These are phyloP conservation scores for Cheirogaleus major DNA, from an alignment of 2,797 vertebrate genomes.

Conservation along the genomic window DNA sequence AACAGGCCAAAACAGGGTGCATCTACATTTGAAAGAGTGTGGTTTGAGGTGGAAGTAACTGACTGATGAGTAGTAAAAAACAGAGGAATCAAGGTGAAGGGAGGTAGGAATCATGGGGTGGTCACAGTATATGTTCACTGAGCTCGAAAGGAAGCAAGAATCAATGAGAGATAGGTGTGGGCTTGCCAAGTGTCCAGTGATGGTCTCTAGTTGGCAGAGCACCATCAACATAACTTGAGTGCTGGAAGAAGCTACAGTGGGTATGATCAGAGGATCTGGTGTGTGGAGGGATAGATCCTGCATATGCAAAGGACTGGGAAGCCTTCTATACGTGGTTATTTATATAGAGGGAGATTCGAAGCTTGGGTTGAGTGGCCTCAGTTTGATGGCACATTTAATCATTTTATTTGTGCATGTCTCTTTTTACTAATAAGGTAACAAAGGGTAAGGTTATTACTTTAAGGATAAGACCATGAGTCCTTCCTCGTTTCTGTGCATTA, in stretches of 20 bases:
- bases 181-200: background rate
- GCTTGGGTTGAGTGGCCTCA: background rate
- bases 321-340: background rate
- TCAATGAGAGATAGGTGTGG: background rate
- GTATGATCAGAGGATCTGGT: background rate
- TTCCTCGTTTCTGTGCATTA: background rate
- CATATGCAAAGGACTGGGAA: background rate
- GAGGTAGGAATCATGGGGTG: background rate
- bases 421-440: slow-evolving; percentile 12
- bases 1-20: background rate
- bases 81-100: background rate
- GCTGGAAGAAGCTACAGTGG: background rate
- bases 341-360: background rate
- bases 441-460: background rate
- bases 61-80: background rate
- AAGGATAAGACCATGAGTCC: background rate
- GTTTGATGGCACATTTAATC: background rate
- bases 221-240: background rate
- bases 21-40: background rate
- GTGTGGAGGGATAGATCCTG: background rate
- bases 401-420: background rate
- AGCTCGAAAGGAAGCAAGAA: background rate
- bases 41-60: background rate
- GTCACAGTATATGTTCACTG: background rate
- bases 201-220: background rate